Evolutionary conservation across 2,113 vertebrate species (phyloP).

Genomic region (Hypocryptadius cinnamomeus): DNA sequence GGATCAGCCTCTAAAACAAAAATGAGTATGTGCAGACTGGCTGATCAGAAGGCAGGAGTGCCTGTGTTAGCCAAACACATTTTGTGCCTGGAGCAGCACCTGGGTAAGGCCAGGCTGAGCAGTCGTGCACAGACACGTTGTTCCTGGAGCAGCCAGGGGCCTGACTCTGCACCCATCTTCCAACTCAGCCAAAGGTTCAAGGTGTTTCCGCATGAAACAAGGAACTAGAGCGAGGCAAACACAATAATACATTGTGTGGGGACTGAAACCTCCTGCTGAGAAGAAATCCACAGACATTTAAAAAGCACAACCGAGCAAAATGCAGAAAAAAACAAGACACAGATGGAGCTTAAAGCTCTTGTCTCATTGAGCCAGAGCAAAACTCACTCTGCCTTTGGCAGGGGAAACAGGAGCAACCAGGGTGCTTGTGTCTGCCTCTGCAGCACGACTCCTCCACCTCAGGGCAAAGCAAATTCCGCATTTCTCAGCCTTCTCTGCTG

Average conservation of each 20-base stretch:
- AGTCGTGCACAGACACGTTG: not conserved
- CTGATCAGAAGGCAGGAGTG: not conserved
- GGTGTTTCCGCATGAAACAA: constrained; percentile 25
- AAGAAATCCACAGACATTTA: not conserved
- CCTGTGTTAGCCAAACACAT: not conserved
- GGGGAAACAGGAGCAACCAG: not conserved
- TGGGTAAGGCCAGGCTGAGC: not conserved
- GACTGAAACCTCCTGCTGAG: not conserved
- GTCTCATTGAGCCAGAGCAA: not conserved
- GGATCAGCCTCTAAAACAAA: not conserved
- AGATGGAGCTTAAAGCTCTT: not conserved
- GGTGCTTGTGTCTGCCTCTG: not conserved
- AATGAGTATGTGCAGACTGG: not conserved
- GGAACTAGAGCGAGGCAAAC: constrained; percentile 2
- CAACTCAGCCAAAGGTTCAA: constrained; percentile 34
- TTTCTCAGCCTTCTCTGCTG: not conserved
- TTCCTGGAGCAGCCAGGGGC: not conserved
- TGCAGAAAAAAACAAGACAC: not conserved
- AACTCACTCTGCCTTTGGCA: not conserved
- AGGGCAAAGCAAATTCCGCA: not conserved
- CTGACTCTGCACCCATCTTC: not conserved
- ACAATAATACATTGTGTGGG: constrained; percentile 13
- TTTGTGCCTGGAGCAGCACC: not conserved
- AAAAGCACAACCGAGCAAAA: not conserved
- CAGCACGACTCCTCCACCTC: not conserved